phyloP scores from a whole-genome alignment of 2,888 invertebrate species.

The Mesoligia furuncula region DNA sequence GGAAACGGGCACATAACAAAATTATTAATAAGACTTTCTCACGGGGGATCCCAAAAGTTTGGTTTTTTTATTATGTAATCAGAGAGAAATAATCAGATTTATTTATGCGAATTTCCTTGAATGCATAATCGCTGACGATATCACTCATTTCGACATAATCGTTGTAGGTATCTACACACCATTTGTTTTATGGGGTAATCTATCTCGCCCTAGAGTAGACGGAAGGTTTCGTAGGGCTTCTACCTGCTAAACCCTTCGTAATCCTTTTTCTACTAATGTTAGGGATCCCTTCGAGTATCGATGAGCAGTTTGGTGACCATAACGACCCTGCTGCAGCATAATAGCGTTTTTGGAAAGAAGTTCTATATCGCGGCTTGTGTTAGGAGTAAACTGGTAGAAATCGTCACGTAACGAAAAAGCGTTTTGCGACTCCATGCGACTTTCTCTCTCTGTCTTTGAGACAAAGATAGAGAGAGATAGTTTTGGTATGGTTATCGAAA shows the following conservation, averaged over 20 bases:
- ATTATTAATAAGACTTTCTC: constrained; percentile 27
- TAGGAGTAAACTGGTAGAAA: background rate
- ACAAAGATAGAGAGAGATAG: too few relatives aligned
- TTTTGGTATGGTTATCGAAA: too few relatives aligned
- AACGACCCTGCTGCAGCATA: background rate
- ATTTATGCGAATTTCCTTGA: background rate
- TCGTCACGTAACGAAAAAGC: background rate
- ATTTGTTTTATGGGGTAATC: background rate
- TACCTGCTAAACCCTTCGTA: background rate
- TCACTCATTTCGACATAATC: background rate
- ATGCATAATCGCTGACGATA: background rate
- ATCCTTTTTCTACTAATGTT: background rate
- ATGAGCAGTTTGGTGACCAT: background rate
- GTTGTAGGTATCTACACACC: background rate
- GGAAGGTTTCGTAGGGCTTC: constrained; percentile 13
- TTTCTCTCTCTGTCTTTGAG: background rate
- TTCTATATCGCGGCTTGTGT: background rate
- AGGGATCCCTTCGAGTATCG: background rate
- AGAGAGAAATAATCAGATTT: constrained; percentile 14
- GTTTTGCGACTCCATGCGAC: background rate
- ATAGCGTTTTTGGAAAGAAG: background rate
- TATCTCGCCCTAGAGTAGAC: background rate
- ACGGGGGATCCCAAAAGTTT: constrained; percentile 26
- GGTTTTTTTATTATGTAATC: constrained; percentile 24
- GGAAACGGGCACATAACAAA: constrained; percentile 7